Evolutionary conservation across 2,113 vertebrate species (phyloP), one percentile per base, ranked within the genome.

Genomic region (Megaleporinus macrocephalus): DNA sequence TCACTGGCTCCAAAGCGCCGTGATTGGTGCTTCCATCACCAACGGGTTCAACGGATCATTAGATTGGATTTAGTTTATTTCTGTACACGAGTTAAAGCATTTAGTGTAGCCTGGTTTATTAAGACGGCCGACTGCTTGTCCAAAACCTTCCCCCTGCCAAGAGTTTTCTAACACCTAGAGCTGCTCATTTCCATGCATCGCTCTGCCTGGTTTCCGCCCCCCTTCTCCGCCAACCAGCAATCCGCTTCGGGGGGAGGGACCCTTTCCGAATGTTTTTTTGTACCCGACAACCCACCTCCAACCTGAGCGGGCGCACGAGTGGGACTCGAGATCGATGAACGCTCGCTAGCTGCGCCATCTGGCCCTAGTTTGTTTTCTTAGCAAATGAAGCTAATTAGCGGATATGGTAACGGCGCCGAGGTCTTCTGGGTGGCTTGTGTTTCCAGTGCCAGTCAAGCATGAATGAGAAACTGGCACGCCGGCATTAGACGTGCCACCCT

Each of bases 301-400:
- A 63, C 82, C 76, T 77, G 73, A 49, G 75, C 72, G 90, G 90
- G 80, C 83, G 81, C 74, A 75, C 87, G 81, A 86, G 80, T 79
- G 90, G 89, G 91, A 93, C 86, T 78, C 72, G 30, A 90, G 93
- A 94, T 93, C 89, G 91, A 94, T 93, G 91, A 91, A 74, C 87
- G 61, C 87, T 91, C 85, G 86, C 90, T 88, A 89, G 85, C 87
- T 62, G 81, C 41, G n/a, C 93, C 94, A 94, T 94, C 93, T 94
- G 94, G 91, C 84, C 83, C 73, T 82, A 82, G 88, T 92, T 91
- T 92, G 89, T 92, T 92, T 91, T 90, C 90, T 91, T 89, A 93
- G 90, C 86, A 90, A 93, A 93, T 92, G 76, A 93, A 90, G 87
- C 87, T 92, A 91, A 91, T 93, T 90, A 93, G 89, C 88, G 88